phyloP scores from a whole-genome alignment of 2,888 invertebrate genomes.

The Cephus spinipes region DNA sequence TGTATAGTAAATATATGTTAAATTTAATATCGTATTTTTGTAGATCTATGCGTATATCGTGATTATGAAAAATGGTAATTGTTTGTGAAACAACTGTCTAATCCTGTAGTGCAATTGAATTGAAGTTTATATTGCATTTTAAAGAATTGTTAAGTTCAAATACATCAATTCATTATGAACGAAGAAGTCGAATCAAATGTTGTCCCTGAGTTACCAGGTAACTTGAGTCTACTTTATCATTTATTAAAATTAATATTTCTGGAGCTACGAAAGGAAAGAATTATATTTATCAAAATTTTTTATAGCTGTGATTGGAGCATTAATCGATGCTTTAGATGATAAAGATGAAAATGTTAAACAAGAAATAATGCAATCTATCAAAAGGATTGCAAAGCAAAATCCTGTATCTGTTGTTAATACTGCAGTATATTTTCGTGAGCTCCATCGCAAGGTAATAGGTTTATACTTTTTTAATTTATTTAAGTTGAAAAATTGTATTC shows the following conservation, averaged over 20 bases:
- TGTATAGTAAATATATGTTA: neutral
- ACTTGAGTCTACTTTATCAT: neutral
- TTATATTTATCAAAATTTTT: neutral
- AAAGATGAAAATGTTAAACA: constrained; percentile 49
- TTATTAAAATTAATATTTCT: neutral
- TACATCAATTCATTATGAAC: neutral
- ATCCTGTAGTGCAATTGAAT: neutral
- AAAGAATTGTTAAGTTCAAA: neutral
- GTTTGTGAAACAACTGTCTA: neutral
- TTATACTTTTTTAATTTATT: neutral
- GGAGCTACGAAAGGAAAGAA: no score
- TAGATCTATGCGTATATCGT: neutral
- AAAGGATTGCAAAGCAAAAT: constrained; percentile 47
- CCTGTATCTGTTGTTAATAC: constrained; percentile 51
- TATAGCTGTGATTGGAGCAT: constrained; percentile 51
- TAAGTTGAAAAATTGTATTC: neutral
- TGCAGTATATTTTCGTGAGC: constrained; percentile 54
- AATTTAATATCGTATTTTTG: neutral
- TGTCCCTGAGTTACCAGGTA: constrained; percentile 17
- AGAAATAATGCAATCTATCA: constrained; percentile 48
- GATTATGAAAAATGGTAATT: neutral
- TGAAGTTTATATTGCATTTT: neutral
- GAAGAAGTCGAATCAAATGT: constrained; percentile 8
- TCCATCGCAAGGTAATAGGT: constrained; percentile 52
- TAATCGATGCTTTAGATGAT: constrained; percentile 55